Conservation (phyloP, 1,140 invertebrate species). For the Coenobita brevimanus region DNA sequence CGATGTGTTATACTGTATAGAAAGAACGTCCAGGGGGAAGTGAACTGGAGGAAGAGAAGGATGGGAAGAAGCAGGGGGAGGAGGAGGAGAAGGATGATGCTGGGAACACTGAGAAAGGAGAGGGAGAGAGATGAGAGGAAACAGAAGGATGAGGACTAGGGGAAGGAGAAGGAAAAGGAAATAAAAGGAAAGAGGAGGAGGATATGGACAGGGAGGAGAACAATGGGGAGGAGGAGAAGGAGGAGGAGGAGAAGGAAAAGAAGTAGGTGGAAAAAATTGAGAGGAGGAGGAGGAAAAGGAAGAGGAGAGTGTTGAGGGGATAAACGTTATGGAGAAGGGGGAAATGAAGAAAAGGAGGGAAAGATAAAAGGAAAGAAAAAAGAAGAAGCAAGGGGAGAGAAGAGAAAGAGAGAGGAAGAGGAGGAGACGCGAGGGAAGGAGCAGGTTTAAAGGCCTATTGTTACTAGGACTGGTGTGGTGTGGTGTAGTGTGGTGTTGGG, state of each 20-base stretch:
- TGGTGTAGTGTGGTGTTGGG: no score
- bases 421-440: not conserved
- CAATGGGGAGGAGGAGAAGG: no score
- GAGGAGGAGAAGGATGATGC: not conserved
- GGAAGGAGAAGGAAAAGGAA: not conserved
- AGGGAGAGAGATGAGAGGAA: not conserved
- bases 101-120: no score
- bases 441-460: no score
- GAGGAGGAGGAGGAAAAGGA: not conserved
- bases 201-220: not conserved
- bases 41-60: not conserved
- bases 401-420: not conserved
- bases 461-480: no score
- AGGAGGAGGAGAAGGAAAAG: not conserved
- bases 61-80: not conserved
- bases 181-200: not conserved
- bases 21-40: not conserved
- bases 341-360: not conserved
- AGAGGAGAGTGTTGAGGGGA: not conserved
- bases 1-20: no score
- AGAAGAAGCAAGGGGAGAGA: not conserved
- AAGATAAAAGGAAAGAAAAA: not conserved
- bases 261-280: not conserved
- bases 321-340: not conserved
- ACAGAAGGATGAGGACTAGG: not conserved